Conservation (phyloP, 2,113 vertebrate genomes). For the Crotophaga sulcirostris region DNA sequence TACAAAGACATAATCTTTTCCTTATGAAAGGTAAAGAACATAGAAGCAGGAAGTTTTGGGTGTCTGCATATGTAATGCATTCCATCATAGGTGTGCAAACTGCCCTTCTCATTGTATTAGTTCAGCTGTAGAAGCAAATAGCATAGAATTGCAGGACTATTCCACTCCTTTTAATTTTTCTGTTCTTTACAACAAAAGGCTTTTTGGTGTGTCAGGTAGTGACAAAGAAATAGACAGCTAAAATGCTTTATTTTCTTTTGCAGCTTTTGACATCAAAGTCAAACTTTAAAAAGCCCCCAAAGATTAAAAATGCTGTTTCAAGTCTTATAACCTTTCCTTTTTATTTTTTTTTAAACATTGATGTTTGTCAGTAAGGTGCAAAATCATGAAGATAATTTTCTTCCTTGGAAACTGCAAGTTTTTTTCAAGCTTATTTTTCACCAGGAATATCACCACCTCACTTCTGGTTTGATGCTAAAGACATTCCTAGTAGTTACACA, state of each 20-base stretch:
- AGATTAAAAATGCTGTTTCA: neutral
- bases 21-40: neutral
- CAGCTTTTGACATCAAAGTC: neutral
- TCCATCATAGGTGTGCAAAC: neutral
- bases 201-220: neutral
- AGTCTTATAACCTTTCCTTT: neutral
- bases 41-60: neutral
- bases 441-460: neutral
- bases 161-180: neutral
- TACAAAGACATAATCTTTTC: neutral
- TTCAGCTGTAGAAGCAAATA: neutral
- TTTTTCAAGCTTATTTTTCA: neutral
- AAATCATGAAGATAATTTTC: neutral
- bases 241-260: neutral
- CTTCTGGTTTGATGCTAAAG: neutral
- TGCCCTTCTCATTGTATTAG: neutral
- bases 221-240: neutral
- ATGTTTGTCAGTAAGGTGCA: neutral
- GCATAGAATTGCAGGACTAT: neutral
- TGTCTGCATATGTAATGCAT: neutral
- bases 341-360: neutral
- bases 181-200: neutral
- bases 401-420: neutral
- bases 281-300: neutral
- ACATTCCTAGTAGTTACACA: neutral